phyloP scores from a whole-genome alignment of 1,140 invertebrate genomes.

The Heliconius nattereri region DNA sequence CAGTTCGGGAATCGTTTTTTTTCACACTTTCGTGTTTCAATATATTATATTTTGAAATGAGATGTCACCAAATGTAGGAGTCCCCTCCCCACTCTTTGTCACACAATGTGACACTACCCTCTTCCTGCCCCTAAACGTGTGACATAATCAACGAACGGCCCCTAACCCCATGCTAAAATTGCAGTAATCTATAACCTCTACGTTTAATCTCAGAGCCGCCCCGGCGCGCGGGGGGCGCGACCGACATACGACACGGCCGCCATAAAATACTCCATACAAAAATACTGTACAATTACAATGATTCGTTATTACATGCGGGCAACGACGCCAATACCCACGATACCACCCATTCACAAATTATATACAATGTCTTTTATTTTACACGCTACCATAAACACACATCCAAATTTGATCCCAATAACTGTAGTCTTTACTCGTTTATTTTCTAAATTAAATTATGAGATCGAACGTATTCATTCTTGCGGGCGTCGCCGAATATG shows the following conservation, averaged over 20 bases:
- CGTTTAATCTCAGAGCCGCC: constrained; percentile 71
- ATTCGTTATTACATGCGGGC: constrained; percentile 67
- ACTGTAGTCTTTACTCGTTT: constrained; percentile 81
- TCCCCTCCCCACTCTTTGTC: no score
- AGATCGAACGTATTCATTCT: constrained; percentile 75
- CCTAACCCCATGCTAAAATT: constrained; percentile 68
- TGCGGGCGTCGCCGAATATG: constrained; percentile 32
- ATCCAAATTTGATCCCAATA: constrained; percentile 80
- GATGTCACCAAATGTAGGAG: no score
- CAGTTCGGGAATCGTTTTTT: no score
- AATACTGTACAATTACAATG: constrained; percentile 80
- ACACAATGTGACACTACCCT: no score
- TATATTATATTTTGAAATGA: no score
- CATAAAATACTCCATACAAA: constrained; percentile 79
- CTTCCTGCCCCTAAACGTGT: no score
- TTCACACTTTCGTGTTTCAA: no score
- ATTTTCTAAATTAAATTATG: constrained; percentile 81
- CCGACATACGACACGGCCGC: constrained; percentile 34
- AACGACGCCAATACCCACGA: constrained; percentile 65
- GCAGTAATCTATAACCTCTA: constrained; percentile 72
- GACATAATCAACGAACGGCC: no score
- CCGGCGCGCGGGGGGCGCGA: constrained; percentile 27
- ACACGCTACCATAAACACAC: constrained; percentile 77
- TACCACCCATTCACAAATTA: constrained; percentile 78
- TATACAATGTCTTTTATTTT: constrained; percentile 78